phyloP scores from a whole-genome alignment of 2,888 invertebrate genomes.

The Hedychridium roseum region DNA sequence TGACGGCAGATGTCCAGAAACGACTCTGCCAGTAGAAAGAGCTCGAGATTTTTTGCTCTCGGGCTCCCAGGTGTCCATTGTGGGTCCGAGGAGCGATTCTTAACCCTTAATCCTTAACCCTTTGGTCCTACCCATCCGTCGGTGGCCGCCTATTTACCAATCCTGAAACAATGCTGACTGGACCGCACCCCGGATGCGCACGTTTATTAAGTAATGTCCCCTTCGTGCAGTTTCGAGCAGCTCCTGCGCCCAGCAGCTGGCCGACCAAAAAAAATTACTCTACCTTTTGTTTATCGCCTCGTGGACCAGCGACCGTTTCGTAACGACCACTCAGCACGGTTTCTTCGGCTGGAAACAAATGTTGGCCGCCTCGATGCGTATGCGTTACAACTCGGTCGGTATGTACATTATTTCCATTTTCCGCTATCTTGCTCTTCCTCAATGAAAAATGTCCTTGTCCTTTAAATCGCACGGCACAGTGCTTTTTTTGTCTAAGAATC shows the following conservation, averaged over 20 bases:
- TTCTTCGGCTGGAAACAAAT: no score
- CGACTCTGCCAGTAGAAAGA: slow-evolving; percentile 31
- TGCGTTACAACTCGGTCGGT: not conserved
- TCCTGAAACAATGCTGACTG: slow-evolving; percentile 59
- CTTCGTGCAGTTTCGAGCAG: slow-evolving; percentile 21
- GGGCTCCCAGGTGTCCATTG: slow-evolving; percentile 54
- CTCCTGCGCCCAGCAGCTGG: slow-evolving; percentile 40
- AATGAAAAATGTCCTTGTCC: not conserved
- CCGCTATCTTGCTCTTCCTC: not conserved
- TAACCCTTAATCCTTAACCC: slow-evolving; percentile 54
- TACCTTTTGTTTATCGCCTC: slow-evolving; percentile 41
- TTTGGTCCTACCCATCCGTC: slow-evolving; percentile 50
- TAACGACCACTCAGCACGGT: no score
- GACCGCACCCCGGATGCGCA: slow-evolving; percentile 62
- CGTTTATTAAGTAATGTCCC: slow-evolving; percentile 56
- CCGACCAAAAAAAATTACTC: slow-evolving; percentile 42
- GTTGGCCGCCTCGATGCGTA: not conserved
- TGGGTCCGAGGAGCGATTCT: slow-evolving; percentile 48
- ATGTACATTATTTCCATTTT: not conserved
- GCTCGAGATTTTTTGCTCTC: slow-evolving; percentile 15
- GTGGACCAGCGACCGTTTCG: slow-evolving; percentile 25
- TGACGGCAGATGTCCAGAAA: slow-evolving; percentile 44
- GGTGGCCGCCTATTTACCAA: slow-evolving; percentile 51
- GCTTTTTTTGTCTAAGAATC: no score
- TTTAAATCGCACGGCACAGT: no score